A percentile compares a stretch with the other conserved stretches of the same genome.
Evolutionary conservation across 2,888 invertebrate species (phyloP).

Genomic region (Amiota communis): DNA sequence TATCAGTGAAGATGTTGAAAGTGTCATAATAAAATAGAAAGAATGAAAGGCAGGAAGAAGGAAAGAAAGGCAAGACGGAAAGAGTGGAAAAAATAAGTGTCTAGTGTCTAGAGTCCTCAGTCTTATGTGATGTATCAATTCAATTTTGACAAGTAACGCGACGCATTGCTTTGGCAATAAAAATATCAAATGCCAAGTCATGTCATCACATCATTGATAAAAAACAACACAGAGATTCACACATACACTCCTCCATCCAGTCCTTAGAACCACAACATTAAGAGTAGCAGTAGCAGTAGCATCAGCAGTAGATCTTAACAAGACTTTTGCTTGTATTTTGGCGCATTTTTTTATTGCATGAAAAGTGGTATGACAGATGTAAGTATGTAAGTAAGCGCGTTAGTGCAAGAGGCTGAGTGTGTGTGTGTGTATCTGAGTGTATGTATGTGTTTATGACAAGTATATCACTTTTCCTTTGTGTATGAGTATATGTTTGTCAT

Average conservation of each 20-base stretch:
- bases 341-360: constrained; percentile 50
- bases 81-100: no score
- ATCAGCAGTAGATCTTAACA: neutral
- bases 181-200: constrained; percentile 21
- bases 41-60: no score
- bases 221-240: constrained; percentile 10
- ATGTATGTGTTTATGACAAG: constrained; percentile 36
- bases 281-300: neutral
- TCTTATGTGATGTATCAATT: neutral
- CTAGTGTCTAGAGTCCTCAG: no score
- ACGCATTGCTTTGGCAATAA: neutral
- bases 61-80: no score
- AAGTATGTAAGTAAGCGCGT: constrained; percentile 25
- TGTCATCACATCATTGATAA: constrained; percentile 33
- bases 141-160: constrained; percentile 2
- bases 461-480: constrained; percentile 3
- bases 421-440: constrained; percentile 29
- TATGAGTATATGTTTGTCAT: constrained; percentile 45
- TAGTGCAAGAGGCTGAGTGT: constrained; percentile 23
- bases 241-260: no score
- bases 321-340: constrained; percentile 35
- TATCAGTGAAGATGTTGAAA: no score
- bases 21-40: no score
- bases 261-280: no score
- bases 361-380: constrained; percentile 62